Base-by-base conservation (phyloP, 1,140 invertebrate genomes). In the Lordiphosa mommai region DNA sequence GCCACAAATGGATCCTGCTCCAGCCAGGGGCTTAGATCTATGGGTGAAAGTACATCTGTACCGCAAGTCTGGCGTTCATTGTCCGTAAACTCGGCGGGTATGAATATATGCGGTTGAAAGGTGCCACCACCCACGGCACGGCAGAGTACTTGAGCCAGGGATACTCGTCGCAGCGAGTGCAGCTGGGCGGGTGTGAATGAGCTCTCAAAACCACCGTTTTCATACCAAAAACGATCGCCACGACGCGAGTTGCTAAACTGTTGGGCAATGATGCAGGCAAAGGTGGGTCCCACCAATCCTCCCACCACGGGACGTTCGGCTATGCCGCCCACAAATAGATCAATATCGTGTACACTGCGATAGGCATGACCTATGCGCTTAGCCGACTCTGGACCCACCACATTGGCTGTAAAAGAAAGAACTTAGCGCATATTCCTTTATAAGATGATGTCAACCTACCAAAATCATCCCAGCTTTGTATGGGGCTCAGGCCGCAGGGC, bases 141-240 rank as follows among this genome's bases (percentile, higher is more conserved):
- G 84, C 98, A 99, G 0, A 99, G 90, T 0, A 99, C 92, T 72
- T 96, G 93, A 0, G 96, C 93, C 10, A 99, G 89, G 23, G 93
- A 94, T 1, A 94, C 92, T 49, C 94, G 92, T 38, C 95, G 90
- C 12, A 99, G 94, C 86, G 98, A 94, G 55, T 94, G 92, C 6
- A 99, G 87, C 89, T 99, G 98, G n/a, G 93, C 92, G 53, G 91
- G 91, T 0, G 93, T 96, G 66, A 97, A 96, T 1, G 93, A 93
- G 16, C 91, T 94, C 50, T 93, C 92, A 17, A 93, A 91, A 6
- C 91, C 91, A 1, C 92, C 92, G 86, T 96, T 96, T 89, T 97
- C 96, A 76, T 96, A 95, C 96, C 97, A 98, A 88, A 98, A 98
- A 59, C 97, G 89, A 90, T 98, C 97, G 23, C 97, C 97, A 86